Percentiles rank a stretch among this genome's conserved stretches.
These are phyloP conservation scores for Ptycholaimellus sp. DNA, from an alignment of 2,888 invertebrate genomes.

Conservation along the genomic window DNA sequence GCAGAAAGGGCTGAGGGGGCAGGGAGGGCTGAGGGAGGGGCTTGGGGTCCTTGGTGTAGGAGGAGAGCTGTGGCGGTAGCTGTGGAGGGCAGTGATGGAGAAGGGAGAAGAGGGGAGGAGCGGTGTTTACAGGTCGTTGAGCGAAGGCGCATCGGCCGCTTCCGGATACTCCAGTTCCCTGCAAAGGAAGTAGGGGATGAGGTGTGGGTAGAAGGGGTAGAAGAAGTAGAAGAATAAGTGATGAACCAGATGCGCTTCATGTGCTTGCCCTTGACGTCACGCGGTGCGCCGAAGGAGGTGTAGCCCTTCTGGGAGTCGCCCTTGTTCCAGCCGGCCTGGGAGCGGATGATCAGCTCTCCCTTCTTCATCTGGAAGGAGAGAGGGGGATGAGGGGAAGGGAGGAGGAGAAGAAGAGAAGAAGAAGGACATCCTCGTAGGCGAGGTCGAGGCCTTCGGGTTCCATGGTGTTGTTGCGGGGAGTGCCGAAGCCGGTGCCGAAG, in stretches of 20 bases:
- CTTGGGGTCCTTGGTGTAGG: too few species aligned
- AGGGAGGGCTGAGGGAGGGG: too few species aligned
- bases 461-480: slow-evolving; percentile 19
- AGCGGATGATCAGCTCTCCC: slow-evolving; percentile 24
- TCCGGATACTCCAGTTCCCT: slow-evolving; percentile 9
- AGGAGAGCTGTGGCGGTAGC: too few species aligned
- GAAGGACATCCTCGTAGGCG: slow-evolving; percentile 18
- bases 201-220: too few species aligned
- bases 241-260: slow-evolving; percentile 14
- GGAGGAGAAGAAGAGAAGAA: too few species aligned
- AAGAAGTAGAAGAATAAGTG: too few species aligned
- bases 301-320: slow-evolving; percentile 24
- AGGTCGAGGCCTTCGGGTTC: slow-evolving; percentile 23
- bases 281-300: slow-evolving; percentile 22
- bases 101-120: too few species aligned
- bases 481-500: slow-evolving; percentile 11
- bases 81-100: too few species aligned
- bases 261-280: slow-evolving; percentile 25
- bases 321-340: slow-evolving; percentile 25
- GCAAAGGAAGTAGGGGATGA: too few species aligned
- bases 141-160: slow-evolving; percentile 3
- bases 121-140: not conserved
- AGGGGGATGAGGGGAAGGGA: too few species aligned
- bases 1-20: too few species aligned
- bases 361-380: too few species aligned